Evolutionary conservation across 2,113 vertebrate species (phyloP).

Genomic region (Dicentrarchus labrax): DNA sequence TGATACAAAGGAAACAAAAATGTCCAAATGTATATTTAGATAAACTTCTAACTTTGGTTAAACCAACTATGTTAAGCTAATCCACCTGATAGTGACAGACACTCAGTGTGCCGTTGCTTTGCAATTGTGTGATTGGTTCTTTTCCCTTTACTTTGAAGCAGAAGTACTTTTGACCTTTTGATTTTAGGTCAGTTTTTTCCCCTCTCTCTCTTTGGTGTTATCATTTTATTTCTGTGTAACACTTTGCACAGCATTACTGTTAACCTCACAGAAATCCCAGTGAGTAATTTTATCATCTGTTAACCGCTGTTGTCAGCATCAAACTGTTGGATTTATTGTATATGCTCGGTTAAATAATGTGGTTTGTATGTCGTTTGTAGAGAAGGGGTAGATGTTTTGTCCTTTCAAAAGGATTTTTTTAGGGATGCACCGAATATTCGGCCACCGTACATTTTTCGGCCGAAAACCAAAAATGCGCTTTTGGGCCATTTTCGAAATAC

Average conservation of each 20-base stretch:
- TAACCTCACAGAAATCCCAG: not conserved
- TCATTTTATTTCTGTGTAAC: not conserved
- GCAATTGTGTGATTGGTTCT: too few relatives aligned
- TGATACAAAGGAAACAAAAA: too few relatives aligned
- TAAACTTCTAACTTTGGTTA: too few relatives aligned
- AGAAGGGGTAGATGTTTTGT: conserved; percentile 5
- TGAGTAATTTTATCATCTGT: not conserved
- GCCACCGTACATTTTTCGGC: too few relatives aligned
- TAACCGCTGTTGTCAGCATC: conserved; percentile 1
- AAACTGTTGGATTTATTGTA: not conserved
- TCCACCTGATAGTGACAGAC: too few relatives aligned
- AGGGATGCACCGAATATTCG: too few relatives aligned
- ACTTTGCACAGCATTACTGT: not conserved
- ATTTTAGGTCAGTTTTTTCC: not conserved
- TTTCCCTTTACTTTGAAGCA: not conserved
- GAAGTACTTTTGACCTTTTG: not conserved
- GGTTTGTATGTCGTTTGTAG: not conserved
- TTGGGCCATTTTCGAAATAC: too few relatives aligned
- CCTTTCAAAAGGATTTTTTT: not conserved
- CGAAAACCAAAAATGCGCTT: too few relatives aligned
- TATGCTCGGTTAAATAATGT: not conserved
- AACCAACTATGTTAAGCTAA: too few relatives aligned
- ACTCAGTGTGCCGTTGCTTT: too few relatives aligned
- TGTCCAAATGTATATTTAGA: too few relatives aligned
- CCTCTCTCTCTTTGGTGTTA: not conserved